These are phyloP conservation scores for Agapornis canus DNA, from an alignment of 2,797 vertebrate species.

Conservation along the genomic window DNA sequence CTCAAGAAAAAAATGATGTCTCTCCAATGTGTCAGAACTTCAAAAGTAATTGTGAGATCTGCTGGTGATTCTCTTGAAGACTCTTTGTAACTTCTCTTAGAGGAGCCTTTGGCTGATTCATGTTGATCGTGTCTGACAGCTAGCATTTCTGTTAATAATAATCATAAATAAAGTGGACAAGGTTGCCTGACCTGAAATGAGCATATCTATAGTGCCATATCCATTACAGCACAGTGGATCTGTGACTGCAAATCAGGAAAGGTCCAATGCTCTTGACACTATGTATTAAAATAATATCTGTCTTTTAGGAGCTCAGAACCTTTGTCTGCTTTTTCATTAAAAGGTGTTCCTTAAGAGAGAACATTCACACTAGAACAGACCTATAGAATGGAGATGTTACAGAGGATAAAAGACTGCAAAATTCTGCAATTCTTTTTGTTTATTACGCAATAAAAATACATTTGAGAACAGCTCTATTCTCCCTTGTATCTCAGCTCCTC, in stretches of 20 bases:
- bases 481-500: constrained; percentile 11
- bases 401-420: constrained; percentile 3
- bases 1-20: neutral
- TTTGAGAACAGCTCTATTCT: constrained; percentile 22
- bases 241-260: constrained; percentile 30
- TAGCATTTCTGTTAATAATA: constrained; percentile 78
- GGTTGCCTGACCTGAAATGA: constrained; percentile 77
- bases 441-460: constrained; percentile 28
- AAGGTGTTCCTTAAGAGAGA: neutral
- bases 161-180: constrained; percentile 79
- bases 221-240: constrained; percentile 57
- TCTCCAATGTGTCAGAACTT: constrained; percentile 16
- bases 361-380: neutral
- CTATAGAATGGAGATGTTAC: neutral
- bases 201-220: constrained; percentile 60
- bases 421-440: neutral
- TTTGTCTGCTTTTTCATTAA: neutral
- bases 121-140: constrained; percentile 71
- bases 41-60: constrained; percentile 43
- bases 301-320: constrained; percentile 2
- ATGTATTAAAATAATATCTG: constrained; percentile 51
- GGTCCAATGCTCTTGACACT: constrained; percentile 33
- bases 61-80: constrained; percentile 63
- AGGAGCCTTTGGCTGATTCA: constrained; percentile 73
- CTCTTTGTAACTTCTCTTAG: constrained; percentile 65